phyloP scores from a whole-genome alignment of 2,797 vertebrate species.

The Sebastes elongatus region DNA sequence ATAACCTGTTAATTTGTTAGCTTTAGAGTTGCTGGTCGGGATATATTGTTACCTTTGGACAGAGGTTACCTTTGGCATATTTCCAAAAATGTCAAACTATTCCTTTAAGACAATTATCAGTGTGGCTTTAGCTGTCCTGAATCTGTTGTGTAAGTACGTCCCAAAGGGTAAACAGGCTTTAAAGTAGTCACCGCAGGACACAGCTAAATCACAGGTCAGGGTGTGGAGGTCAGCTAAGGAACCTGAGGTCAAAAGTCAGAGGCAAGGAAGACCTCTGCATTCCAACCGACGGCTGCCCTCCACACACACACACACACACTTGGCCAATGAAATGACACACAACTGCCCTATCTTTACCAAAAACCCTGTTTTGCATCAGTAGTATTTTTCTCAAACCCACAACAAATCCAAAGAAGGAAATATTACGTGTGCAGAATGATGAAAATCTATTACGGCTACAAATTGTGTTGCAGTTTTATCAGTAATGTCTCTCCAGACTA shows the following conservation, averaged over 20 bases:
- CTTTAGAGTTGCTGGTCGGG: background rate
- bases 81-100: background rate
- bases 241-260: conserved; percentile 79
- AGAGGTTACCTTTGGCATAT: background rate
- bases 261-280: conserved; percentile 78
- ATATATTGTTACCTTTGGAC: background rate
- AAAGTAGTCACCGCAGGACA: conserved; percentile 19
- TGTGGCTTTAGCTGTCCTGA: background rate
- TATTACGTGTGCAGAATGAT: conserved; percentile 19
- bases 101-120: background rate
- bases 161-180: conserved; percentile 32
- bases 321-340: conserved; percentile 1
- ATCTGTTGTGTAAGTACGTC: conserved; percentile 17
- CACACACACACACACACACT: conserved; percentile 20
- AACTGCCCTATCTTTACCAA: conserved; percentile 24
- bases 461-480: conserved; percentile 34
- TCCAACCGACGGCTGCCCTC: conserved; percentile 66
- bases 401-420: conserved; percentile 52
- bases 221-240: conserved; percentile 72
- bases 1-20: background rate
- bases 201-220: conserved; percentile 57
- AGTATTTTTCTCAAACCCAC: conserved; percentile 5
- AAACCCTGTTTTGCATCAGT: conserved; percentile 1
- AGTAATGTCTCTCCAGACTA: conserved; percentile 17
- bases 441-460: conserved; percentile 20